These are phyloP conservation scores for Papilio dardanus DNA, from an alignment of 1,140 invertebrate genomes.

Conservation along the genomic window DNA sequence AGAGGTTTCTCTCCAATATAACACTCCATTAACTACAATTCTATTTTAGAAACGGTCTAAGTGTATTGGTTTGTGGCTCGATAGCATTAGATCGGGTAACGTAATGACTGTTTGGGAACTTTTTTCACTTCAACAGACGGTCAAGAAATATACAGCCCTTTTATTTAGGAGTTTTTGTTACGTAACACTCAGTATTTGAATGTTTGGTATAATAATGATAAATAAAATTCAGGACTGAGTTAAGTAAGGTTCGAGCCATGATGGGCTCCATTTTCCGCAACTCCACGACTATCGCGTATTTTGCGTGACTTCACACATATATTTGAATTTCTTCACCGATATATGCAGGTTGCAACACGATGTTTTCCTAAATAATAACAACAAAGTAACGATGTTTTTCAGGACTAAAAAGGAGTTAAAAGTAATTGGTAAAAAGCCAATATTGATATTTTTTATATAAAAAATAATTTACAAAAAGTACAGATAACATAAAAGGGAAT, in stretches of 20 bases:
- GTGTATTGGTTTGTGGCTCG: not conserved
- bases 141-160: not conserved
- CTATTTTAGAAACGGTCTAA: not conserved
- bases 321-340: no score
- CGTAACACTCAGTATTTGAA: not conserved
- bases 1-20: not conserved
- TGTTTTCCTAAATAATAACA: no score
- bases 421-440: no score
- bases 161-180: not conserved
- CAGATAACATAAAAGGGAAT: not conserved
- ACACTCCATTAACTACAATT: not conserved
- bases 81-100: not conserved
- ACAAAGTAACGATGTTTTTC: no score
- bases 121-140: constrained; percentile 4
- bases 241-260: no score
- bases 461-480: not conserved
- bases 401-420: no score
- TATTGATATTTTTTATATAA: no score
- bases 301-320: no score
- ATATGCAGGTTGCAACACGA: no score
- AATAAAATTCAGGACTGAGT: no score
- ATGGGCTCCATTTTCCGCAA: no score
- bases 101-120: constrained; percentile 15
- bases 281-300: no score
- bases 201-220: not conserved